These are phyloP conservation scores for Crossocerus cetratus DNA, from an alignment of 2,888 invertebrate genomes.

Conservation along the genomic window DNA sequence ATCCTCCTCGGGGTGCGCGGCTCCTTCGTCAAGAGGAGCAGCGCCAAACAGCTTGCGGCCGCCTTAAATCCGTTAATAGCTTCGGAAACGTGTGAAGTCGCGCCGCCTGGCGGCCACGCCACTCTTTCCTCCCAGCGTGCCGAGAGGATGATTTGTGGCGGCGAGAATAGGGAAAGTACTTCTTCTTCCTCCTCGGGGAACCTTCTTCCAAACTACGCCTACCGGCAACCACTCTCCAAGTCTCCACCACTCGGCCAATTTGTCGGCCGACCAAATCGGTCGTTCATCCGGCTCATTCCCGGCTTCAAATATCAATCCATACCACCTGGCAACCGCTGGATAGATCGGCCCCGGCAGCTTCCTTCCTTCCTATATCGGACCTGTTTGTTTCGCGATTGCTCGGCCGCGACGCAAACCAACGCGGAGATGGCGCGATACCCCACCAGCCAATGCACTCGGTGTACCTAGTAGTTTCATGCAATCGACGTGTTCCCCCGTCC, in stretches of 20 bases:
- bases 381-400: neutral
- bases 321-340: slow-evolving; percentile 1
- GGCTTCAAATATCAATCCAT: neutral
- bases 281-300: slow-evolving; percentile 7
- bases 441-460: neutral
- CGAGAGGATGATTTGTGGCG: slow-evolving; percentile 63
- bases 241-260: slow-evolving; percentile 18
- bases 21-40: slow-evolving; percentile 3
- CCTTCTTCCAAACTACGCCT: slow-evolving; percentile 10
- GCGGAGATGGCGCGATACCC: neutral
- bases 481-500: neutral
- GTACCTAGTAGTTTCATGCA: neutral
- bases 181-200: slow-evolving; percentile 1
- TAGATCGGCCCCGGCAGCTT: neutral
- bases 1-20: slow-evolving; percentile 1
- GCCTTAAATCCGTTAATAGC: slow-evolving; percentile 63
- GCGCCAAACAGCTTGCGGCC: slow-evolving; percentile 17
- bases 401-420: neutral
- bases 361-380: neutral
- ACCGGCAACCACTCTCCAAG: neutral
- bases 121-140: slow-evolving; percentile 59
- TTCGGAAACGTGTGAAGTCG: slow-evolving; percentile 61
- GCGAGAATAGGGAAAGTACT: slow-evolving; percentile 55
- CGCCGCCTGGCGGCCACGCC: slow-evolving; percentile 36
- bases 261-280: slow-evolving; percentile 18